phyloP scores from a whole-genome alignment of 1,140 invertebrate species.

The Helicorthomorpha holstii region DNA sequence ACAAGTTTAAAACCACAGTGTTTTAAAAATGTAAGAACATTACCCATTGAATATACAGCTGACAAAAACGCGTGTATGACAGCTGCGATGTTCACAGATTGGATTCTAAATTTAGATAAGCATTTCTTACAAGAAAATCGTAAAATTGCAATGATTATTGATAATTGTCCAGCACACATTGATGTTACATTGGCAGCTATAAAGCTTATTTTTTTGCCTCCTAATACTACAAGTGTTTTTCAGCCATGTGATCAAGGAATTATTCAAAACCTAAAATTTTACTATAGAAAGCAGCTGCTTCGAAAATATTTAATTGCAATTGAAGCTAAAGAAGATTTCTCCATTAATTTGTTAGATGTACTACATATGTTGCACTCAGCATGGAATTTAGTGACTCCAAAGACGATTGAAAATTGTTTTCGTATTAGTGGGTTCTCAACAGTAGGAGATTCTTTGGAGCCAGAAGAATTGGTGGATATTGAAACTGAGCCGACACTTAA shows the following conservation, averaged over 20 bases:
- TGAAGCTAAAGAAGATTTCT: too few relatives aligned
- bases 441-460: too few relatives aligned
- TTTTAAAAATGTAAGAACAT: slow-evolving; percentile 12
- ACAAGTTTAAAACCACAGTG: slow-evolving; percentile 11
- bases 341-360: too few relatives aligned
- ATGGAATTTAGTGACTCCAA: too few relatives aligned
- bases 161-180: background rate
- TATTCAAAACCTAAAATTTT: too few relatives aligned
- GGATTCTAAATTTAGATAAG: slow-evolving; percentile 11
- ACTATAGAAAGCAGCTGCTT: too few relatives aligned
- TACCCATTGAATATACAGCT: slow-evolving; percentile 11
- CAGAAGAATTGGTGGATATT: background rate
- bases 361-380: too few relatives aligned
- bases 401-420: too few relatives aligned
- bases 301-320: too few relatives aligned
- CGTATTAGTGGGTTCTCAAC: too few relatives aligned
- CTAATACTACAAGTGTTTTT: slow-evolving; percentile 17
- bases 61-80: slow-evolving; percentile 17
- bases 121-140: slow-evolving; percentile 7
- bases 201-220: slow-evolving; percentile 12
- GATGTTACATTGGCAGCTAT: slow-evolving; percentile 1
- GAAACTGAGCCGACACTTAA: background rate
- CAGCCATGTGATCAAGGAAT: too few relatives aligned
- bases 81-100: slow-evolving; percentile 12
- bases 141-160: slow-evolving; percentile 10